Evolutionary conservation across 1,140 invertebrate species (phyloP), one percentile per base, ranked within the genome.

Genomic region (Globodera rostochiensis): DNA sequence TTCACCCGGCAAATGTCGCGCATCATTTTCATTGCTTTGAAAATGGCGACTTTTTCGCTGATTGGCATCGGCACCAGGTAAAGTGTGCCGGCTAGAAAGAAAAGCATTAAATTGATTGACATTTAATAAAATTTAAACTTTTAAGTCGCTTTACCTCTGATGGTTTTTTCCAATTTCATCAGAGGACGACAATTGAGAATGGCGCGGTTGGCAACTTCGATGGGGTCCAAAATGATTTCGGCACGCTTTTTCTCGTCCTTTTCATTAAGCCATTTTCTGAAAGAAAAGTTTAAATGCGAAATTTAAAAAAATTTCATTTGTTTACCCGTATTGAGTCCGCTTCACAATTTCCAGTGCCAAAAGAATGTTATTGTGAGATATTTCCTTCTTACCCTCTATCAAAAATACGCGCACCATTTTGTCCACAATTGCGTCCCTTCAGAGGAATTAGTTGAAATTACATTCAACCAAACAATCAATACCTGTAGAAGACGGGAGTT

Each of bases 1-100:
- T 83, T 83, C 25, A 83, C 19, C 60, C 87, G 70, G 49, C 86
- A 89, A 74, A 88, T 83, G 53, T 88, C 85, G 36, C 87, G 75
- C 86, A 88, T 85, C 84, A 86, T 87, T 73, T 90, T 90, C 84
- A 89, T 90, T 3, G 88, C 88, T 11, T 83, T 67, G 57, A 89
- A 89, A 73, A 89, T 86, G 8, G 88, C 84, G 71, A 90, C 87
- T 6, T 79, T 21, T 36, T 83, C 86, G 47, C 74, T 75, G 36
- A 89, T 86, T 15, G 88, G 88, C 64, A 86, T 87, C 2, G 88
- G 88, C 4, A 89, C 88, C 53, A 85, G 80, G 77, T 90, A 89
- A 7, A 84, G 83, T 1, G 81, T 84, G 9, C 87, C 88, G 50
- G 85, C 87, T 89, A 89, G 15, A 49, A n/a, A 13, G 73, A 15